Evolutionary conservation across 2,113 vertebrate species (phyloP), one percentile per base, ranked within the genome.

Genomic region (Tor tambroides): DNA sequence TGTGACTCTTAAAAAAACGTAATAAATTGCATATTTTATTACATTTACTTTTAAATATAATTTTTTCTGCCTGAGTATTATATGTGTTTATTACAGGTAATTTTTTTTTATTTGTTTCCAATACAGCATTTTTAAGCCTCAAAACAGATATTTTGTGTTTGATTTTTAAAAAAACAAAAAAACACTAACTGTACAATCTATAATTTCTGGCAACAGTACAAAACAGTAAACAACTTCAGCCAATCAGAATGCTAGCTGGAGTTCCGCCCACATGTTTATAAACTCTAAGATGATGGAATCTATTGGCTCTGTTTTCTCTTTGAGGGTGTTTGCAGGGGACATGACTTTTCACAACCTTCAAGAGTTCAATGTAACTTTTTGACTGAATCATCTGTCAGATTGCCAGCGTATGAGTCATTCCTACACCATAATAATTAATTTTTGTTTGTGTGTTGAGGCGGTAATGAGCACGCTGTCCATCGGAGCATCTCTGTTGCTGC

Each of bases 391-490:
- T 84, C 21, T 54, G 23, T 26, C 59, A 12, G 32, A 79, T 32
- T 49, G 51, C 23, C 51, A 41, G 80, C 26, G 19, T 49, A 26
- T 71, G 35, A 82, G 38, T 86, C 51, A n/a, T 76, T 74, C 35
- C 21, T 74, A n/a, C 69, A 67, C 14, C 41, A 5, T 51, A 51
- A 28, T 15, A 35, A 41, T 86, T 15, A 46, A 86, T 80, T 67
- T 84, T 38, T 85, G 49, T 67, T 80, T 56, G 83, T 86, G 30
- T 61, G 71, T 90, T 86, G 90, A 99, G 98, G 98, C 98, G 2
- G 98, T 99, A 90, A 96, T 98, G 93, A 97, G 96, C 92, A 99
- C 98, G 0, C 92, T 99, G 49, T 98, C 98, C 85, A 98, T 99
- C 14, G 98, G 98, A 90, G 98, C 98, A 1, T 98, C 97, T 30